phyloP scores from a whole-genome alignment of 2,113 vertebrate genomes.

The Lepidothrix coronata region DNA sequence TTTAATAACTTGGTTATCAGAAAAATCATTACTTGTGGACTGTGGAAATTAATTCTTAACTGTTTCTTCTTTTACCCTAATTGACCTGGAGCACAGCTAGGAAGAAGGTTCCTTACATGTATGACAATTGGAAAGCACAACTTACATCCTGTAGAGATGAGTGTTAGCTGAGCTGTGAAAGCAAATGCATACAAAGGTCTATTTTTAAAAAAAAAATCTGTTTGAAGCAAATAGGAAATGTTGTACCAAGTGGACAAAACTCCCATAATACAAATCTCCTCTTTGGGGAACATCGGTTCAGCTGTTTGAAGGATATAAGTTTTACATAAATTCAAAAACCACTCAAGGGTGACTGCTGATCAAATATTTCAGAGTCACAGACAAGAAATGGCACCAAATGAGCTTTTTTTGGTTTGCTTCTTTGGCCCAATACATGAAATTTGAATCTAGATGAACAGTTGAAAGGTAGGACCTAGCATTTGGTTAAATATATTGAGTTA shows the following conservation, averaged over 20 bases:
- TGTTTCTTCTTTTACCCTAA: neutral
- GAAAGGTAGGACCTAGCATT: neutral
- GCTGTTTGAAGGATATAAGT: neutral
- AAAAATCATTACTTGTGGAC: neutral
- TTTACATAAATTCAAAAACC: neutral
- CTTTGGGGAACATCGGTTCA: neutral
- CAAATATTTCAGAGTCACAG: neutral
- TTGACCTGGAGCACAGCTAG: neutral
- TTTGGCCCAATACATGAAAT: neutral
- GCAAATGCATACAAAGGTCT: neutral
- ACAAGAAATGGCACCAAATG: neutral
- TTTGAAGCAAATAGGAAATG: slow-evolving; percentile 4
- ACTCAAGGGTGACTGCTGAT: neutral
- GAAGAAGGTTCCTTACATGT: neutral
- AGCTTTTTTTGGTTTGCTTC: neutral
- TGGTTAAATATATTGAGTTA: too few relatives aligned
- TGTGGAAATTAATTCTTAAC: neutral
- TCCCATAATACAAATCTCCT: neutral
- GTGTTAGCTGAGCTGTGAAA: neutral
- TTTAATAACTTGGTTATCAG: neutral
- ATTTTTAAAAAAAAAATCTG: neutral
- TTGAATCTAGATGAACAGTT: neutral
- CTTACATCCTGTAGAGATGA: neutral
- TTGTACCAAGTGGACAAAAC: neutral
- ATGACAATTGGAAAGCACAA: neutral